phyloP scores from a whole-genome alignment of 2,113 vertebrate species.

The Rhea pennata region DNA sequence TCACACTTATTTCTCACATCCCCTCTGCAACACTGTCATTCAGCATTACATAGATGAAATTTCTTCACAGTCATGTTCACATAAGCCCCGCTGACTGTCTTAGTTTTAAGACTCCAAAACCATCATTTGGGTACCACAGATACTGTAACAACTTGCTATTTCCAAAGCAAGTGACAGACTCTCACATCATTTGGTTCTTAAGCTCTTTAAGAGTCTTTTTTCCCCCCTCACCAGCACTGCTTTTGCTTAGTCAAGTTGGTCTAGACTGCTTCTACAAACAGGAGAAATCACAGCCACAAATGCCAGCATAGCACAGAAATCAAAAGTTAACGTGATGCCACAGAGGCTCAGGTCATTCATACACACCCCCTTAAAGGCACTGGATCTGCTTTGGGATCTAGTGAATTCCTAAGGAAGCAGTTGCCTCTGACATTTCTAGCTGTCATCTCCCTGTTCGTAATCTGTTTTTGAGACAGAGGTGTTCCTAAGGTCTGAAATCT shows the following conservation, averaged over 20 bases:
- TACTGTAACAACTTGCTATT: not conserved
- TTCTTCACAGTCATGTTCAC: not conserved
- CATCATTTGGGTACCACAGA: fast-evolving
- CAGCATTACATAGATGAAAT: not conserved
- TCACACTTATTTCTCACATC: fast-evolving
- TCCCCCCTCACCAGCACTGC: not conserved
- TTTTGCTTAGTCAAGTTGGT: not conserved
- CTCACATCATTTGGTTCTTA: not conserved
- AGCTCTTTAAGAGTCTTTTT: not conserved
- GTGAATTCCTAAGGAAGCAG: fast-evolving
- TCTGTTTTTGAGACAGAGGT: not conserved
- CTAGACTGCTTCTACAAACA: not conserved
- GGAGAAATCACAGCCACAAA: not conserved
- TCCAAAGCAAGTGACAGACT: not conserved
- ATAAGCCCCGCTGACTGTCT: fast-evolving
- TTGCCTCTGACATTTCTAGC: not conserved
- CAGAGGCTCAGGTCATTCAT: fast-evolving
- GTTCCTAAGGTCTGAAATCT: not conserved
- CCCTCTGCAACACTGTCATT: fast-evolving
- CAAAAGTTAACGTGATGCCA: not conserved
- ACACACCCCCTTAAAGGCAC: fast-evolving
- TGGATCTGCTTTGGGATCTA: fast-evolving
- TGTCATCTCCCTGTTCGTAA: fast-evolving
- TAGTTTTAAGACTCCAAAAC: not conserved
- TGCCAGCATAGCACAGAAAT: not conserved